A percentile compares a stretch with the other conserved stretches of the same genome.
phyloP scores from a whole-genome alignment of 1,140 invertebrate genomes.

The Steinernema khuongi region DNA sequence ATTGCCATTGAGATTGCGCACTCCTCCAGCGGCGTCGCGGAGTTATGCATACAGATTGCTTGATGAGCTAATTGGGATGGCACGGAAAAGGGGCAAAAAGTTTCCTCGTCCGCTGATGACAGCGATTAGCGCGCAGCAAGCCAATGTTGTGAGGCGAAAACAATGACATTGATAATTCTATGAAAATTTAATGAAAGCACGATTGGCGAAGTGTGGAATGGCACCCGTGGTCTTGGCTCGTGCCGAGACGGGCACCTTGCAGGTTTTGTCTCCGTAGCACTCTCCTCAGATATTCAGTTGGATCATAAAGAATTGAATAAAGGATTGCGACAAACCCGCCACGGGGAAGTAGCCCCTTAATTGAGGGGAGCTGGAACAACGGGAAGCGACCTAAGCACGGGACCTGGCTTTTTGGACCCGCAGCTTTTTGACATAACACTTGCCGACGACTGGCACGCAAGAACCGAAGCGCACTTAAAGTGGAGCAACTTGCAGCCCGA shows the following conservation, averaged over 20 bases:
- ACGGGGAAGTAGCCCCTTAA: too few species aligned
- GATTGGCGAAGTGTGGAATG: too few species aligned
- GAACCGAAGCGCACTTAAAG: neutral
- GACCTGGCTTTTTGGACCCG: too few species aligned
- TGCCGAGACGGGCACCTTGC: too few species aligned
- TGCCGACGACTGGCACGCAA: neutral
- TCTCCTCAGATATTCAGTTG: too few species aligned
- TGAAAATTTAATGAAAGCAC: neutral
- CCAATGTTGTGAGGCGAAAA: neutral
- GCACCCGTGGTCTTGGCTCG: too few species aligned
- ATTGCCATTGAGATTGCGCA: slow-evolving; percentile 4
- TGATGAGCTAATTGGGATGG: neutral
- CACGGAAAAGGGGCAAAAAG: neutral
- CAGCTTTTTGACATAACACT: too few species aligned
- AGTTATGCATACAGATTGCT: neutral
- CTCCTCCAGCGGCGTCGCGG: neutral
- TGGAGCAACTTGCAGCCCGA: neutral
- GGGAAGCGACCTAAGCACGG: too few species aligned
- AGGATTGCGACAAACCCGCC: too few species aligned
- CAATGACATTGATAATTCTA: slow-evolving; percentile 7
- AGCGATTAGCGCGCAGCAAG: slow-evolving; percentile 1
- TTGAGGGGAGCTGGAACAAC: too few species aligned
- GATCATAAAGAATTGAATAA: too few species aligned
- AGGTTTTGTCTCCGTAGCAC: too few species aligned
- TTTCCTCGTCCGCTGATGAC: neutral